Conservation (phyloP, 2,888 invertebrate species). For the Chydorus sphaericus region DNA sequence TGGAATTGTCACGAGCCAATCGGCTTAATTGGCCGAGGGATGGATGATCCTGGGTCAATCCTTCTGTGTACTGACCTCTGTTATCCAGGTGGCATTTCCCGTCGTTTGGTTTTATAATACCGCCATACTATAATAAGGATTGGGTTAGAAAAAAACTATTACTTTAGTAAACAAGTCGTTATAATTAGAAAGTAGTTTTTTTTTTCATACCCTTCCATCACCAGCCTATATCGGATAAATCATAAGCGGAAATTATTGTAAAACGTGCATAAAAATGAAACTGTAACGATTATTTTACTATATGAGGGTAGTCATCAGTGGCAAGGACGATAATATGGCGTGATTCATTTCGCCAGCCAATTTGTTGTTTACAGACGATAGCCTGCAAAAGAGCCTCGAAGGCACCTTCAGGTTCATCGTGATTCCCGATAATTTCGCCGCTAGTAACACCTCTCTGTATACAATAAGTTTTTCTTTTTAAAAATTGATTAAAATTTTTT, state of each 20-base stretch:
- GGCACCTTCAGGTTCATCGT: slow-evolving; percentile 42
- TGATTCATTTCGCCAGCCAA: slow-evolving; percentile 39
- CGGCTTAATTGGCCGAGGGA: slow-evolving; percentile 56
- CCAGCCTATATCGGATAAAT: not conserved
- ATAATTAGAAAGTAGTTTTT: too few relatives aligned
- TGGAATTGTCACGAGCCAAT: slow-evolving; percentile 47
- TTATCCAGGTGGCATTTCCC: slow-evolving; percentile 28
- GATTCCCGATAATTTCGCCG: slow-evolving; percentile 35
- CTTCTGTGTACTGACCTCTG: slow-evolving; percentile 38
- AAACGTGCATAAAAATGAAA: not conserved
- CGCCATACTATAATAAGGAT: slow-evolving; percentile 22
- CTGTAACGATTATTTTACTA: too few relatives aligned
- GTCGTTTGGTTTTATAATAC: slow-evolving; percentile 31
- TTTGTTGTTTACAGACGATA: slow-evolving; percentile 31
- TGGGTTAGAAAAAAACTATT: not conserved
- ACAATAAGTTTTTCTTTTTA: not conserved
- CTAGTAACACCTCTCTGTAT: slow-evolving; percentile 22
- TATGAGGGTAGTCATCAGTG: slow-evolving; percentile 44
- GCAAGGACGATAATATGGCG: slow-evolving; percentile 40
- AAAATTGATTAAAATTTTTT: slow-evolving; percentile 33
- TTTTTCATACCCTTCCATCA: not conserved
- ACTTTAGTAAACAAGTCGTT: not conserved
- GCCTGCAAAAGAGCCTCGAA: slow-evolving; percentile 44
- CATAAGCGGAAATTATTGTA: not conserved
- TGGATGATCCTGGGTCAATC: slow-evolving; percentile 55